Evolutionary conservation across 2,797 vertebrate genomes (phyloP).

Genomic region (Microcaecilia unicolor): DNA sequence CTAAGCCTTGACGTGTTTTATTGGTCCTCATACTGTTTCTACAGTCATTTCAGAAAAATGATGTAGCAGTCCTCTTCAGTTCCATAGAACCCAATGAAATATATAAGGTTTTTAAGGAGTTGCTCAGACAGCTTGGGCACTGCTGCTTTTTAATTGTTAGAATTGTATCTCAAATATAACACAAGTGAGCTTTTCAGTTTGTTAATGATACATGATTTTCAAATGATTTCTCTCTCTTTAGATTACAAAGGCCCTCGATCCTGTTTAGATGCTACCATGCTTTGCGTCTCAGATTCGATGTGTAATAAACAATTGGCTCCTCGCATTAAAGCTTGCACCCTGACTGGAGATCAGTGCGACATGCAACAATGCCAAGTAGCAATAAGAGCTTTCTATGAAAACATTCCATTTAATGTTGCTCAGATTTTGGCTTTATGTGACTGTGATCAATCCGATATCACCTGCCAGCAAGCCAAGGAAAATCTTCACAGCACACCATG

Average conservation of each 20-base stretch:
- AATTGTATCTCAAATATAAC: too few relatives aligned
- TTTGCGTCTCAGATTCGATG: conserved; percentile 63
- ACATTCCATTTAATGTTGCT: conserved; percentile 62
- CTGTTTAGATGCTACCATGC: conserved; percentile 61
- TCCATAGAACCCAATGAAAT: too few relatives aligned
- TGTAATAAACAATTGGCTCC: conserved; percentile 70
- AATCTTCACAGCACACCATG: conserved; percentile 68
- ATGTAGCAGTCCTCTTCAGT: too few relatives aligned
- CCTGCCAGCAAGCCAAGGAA: conserved; percentile 58
- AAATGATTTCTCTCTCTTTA: too few relatives aligned
- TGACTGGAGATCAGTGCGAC: conserved; percentile 49
- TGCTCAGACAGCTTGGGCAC: too few relatives aligned
- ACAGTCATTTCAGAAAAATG: too few relatives aligned
- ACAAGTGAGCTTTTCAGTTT: too few relatives aligned
- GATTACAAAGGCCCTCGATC: conserved; percentile 40
- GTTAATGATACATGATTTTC: too few relatives aligned
- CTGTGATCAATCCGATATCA: conserved; percentile 58
- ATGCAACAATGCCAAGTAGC: conserved; percentile 53
- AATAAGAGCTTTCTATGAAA: conserved; percentile 60
- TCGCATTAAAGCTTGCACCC: conserved; percentile 64
- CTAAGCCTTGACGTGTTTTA: too few relatives aligned
- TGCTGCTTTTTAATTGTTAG: too few relatives aligned
- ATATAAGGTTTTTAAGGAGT: too few relatives aligned
- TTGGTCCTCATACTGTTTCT: too few relatives aligned
- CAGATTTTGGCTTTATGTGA: conserved; percentile 77